Evolutionary conservation across 2,888 invertebrate genomes (phyloP).

Genomic region (Diadegma fenestrale): DNA sequence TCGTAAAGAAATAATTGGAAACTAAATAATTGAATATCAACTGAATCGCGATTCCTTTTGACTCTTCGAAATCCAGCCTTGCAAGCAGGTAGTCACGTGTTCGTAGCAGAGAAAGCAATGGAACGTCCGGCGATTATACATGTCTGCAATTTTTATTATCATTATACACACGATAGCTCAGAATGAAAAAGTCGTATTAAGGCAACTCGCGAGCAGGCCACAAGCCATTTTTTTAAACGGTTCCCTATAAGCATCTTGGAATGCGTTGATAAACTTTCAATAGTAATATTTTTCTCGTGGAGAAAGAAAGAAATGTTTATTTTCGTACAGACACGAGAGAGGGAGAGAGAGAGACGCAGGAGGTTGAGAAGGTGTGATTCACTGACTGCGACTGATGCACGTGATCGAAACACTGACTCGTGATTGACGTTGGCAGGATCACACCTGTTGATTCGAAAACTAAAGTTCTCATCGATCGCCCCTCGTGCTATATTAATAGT

Average conservation of each 20-base stretch:
- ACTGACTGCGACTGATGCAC: conserved; percentile 30
- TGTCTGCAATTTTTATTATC: conserved; percentile 16
- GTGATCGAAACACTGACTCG: conserved; percentile 2
- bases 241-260: conserved; percentile 1
- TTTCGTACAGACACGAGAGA: neutral
- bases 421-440: conserved; percentile 7
- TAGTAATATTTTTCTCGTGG: conserved; percentile 18
- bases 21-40: neutral
- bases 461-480: conserved; percentile 1
- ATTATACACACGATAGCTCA: conserved; percentile 9
- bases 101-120: conserved; percentile 43
- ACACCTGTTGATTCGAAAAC: conserved; percentile 47
- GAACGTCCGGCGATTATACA: conserved; percentile 27
- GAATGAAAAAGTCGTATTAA: neutral
- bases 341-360: neutral
- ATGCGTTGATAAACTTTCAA: conserved; percentile 43
- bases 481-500: neutral
- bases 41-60: neutral
- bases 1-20: too few relatives aligned
- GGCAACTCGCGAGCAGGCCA: neutral
- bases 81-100: conserved; percentile 30
- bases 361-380: conserved; percentile 41
- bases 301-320: conserved; percentile 38
- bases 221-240: neutral
- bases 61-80: conserved; percentile 10